Conservation (phyloP, 2,113 vertebrate species). For the Hiodon alosoides region DNA sequence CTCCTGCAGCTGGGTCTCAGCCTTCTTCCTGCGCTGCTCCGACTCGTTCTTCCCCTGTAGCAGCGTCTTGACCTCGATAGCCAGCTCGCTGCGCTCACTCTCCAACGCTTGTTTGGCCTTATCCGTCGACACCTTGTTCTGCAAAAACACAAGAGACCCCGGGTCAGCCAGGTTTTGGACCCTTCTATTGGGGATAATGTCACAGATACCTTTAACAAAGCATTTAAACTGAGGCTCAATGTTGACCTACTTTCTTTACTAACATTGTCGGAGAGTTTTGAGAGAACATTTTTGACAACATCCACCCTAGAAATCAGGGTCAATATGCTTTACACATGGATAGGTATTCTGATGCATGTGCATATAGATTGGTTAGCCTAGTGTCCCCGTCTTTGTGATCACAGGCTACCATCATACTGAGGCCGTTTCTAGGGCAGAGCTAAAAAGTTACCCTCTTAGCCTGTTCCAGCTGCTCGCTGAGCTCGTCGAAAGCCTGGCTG, state of each 20-base stretch:
- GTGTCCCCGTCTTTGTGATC: too few relatives aligned
- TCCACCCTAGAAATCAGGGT: too few relatives aligned
- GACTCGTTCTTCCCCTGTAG: conserved; percentile 80
- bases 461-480: conserved; percentile 92
- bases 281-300: too few relatives aligned
- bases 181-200: too few relatives aligned
- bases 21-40: conserved; percentile 88
- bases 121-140: conserved; percentile 89
- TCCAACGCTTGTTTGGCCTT: conserved; percentile 89
- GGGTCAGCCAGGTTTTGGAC: neutral
- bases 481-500: conserved; percentile 83
- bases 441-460: conserved; percentile 74
- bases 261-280: too few relatives aligned
- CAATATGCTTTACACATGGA: too few relatives aligned
- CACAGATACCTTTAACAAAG: too few relatives aligned
- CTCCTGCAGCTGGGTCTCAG: conserved; percentile 83
- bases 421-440: conserved; percentile 3
- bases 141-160: conserved; percentile 2
- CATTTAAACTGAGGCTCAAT: too few relatives aligned
- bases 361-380: too few relatives aligned
- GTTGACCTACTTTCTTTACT: too few relatives aligned
- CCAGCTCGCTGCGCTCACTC: conserved; percentile 79
- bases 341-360: too few relatives aligned
- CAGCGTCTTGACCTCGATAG: conserved; percentile 82
- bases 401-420: too few relatives aligned